Percentiles rank a stretch among this genome's conserved stretches.
These are phyloP conservation scores for Myotis davidii DNA, from an alignment of 2,113 vertebrate genomes.

Conservation along the genomic window DNA sequence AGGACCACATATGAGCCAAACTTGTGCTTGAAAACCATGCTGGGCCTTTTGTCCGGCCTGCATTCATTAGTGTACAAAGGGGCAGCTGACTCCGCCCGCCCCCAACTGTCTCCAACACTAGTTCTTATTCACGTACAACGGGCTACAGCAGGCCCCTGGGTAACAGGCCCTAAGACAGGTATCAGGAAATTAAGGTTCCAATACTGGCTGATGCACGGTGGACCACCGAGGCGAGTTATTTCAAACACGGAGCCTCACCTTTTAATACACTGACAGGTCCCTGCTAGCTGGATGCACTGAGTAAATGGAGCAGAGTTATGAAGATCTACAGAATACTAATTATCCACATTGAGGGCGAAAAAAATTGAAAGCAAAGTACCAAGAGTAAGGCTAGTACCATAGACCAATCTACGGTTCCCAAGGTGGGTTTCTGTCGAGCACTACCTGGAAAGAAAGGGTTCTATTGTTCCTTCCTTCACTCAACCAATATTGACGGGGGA, in stretches of 20 bases:
- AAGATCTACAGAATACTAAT: background rate
- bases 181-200: conserved; percentile 21
- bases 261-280: background rate
- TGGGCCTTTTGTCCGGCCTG: conserved; percentile 70
- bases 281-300: background rate
- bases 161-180: background rate
- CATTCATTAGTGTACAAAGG: conserved; percentile 66
- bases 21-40: conserved; percentile 70
- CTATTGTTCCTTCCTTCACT: background rate
- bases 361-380: background rate
- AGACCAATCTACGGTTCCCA: background rate
- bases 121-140: conserved; percentile 26
- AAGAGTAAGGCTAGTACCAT: background rate
- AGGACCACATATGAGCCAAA: conserved; percentile 65
- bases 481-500: background rate
- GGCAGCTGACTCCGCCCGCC: conserved; percentile 63
- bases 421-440: background rate
- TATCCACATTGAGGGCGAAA: background rate
- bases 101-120: conserved; percentile 40
- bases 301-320: background rate
- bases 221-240: background rate
- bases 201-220: background rate
- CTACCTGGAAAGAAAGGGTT: background rate
- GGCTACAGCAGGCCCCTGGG: background rate
- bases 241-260: conserved; percentile 25